Conservation (phyloP, 2,113 vertebrate species). For the Larimichthys crocea region DNA sequence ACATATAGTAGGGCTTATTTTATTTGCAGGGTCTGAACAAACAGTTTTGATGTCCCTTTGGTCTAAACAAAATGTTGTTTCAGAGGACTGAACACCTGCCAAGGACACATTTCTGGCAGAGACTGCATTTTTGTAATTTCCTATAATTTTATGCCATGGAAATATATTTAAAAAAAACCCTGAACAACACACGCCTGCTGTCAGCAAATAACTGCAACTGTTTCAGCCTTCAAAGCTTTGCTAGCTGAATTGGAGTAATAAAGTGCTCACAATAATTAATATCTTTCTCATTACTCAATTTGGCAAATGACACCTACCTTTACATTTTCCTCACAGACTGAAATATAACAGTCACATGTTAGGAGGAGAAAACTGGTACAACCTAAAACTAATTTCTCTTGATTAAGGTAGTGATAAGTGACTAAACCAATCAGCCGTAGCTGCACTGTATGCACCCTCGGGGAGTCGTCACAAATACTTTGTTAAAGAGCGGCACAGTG, state of each 20-base stretch:
- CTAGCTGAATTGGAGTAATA: slow-evolving; percentile 45
- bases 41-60: slow-evolving; percentile 20
- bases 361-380: slow-evolving; percentile 10
- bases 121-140: slow-evolving; percentile 47
- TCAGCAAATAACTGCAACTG: slow-evolving; percentile 26
- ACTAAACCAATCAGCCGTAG: background rate
- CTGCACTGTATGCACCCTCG: background rate
- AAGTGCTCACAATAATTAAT: slow-evolving; percentile 73
- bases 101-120: slow-evolving; percentile 34
- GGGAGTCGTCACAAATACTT: slow-evolving; percentile 16
- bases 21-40: slow-evolving; percentile 15
- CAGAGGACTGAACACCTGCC: slow-evolving; percentile 9
- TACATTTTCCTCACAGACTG: slow-evolving; percentile 16
- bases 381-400: slow-evolving; percentile 25
- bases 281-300: slow-evolving; percentile 40
- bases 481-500: slow-evolving; percentile 12
- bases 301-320: slow-evolving; percentile 34
- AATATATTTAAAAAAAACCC: background rate
- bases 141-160: slow-evolving; percentile 20
- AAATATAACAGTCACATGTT: slow-evolving; percentile 42
- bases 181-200: background rate
- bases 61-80: slow-evolving; percentile 30
- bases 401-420: background rate
- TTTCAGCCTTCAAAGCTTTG: slow-evolving; percentile 26
- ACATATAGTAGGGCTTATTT: background rate